Base-by-base conservation (phyloP, 2,113 vertebrate genomes). In the Leiothrix lutea region DNA sequence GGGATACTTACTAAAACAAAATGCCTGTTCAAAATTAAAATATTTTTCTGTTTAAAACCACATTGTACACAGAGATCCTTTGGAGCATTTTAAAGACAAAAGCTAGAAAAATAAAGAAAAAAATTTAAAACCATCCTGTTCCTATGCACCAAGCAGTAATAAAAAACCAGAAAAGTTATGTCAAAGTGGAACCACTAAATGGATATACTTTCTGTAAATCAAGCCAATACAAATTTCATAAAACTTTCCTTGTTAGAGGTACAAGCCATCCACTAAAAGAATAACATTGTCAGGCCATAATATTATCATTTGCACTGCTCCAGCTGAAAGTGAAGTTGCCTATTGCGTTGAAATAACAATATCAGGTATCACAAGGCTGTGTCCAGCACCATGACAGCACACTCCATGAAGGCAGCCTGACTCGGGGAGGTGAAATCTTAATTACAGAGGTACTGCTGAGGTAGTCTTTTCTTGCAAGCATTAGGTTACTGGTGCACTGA, bases 171-270 rank as follows among this genome's bases (percentile, higher is more conserved):
- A 83, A 62, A 42, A 92, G 53, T 85, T 44, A 44, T 69, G 40
- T 87, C 73, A 89, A 91, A 95, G 23, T 29, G 66, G 66, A 90
- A 91, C 62, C 58, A 45, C 84, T 91, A 83, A 83, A 86, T 6
- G 14, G 33, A 31, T 69, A 48, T 1, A 1, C 67, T 86, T 90
- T 86, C 58, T 92, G 70, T 54, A 87, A 91, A 54, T 33, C 61
- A 70, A 75, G 94, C 73, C 93, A 96, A 94, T 50, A 88, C 25
- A 94, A 95, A 95, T 92, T 75, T 85, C 73, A 94, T 81, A 79
- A 87, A 92, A 54, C 42, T 72, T 58, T 45, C 62, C 81, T 73
- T 84, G 77, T 89, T 92, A 92, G 86, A 94, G 31, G 60, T 83
- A 91, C 77, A 95, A 95, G 40, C 73, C 58, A 56, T 66, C 67